Percentiles rank a stretch among this genome's conserved stretches.
These are phyloP conservation scores for Lepidotrigona ventralis DNA, from an alignment of 1,140 invertebrate genomes.

Conservation along the genomic window DNA sequence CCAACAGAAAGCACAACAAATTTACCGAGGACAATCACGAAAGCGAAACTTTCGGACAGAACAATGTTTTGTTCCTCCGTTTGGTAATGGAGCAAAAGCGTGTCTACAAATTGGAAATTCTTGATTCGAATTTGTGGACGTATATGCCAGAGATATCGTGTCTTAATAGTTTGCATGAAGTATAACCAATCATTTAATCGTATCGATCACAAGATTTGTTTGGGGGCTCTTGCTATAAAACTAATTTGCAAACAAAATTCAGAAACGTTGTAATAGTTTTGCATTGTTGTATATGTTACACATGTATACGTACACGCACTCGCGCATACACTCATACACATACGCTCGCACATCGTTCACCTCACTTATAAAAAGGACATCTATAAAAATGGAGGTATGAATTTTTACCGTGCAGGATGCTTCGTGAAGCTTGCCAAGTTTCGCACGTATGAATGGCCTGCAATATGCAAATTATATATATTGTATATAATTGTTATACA, in stretches of 20 bases:
- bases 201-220: background rate
- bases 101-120: constrained; percentile 17
- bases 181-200: background rate
- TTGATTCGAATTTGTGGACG: background rate
- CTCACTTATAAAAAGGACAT: constrained; percentile 13
- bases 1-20: constrained; percentile 34
- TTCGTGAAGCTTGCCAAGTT: constrained; percentile 97
- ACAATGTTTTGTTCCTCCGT: constrained; percentile 38
- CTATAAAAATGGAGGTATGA: constrained; percentile 5
- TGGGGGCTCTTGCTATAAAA: background rate
- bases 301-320: too few relatives aligned
- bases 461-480: constrained; percentile 62
- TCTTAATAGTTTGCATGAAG: background rate
- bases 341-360: background rate
- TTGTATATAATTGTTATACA: background rate
- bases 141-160: background rate
- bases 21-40: constrained; percentile 48
- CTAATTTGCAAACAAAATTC: background rate
- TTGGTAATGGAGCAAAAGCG: background rate
- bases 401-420: constrained; percentile 95
- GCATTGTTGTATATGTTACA: background rate
- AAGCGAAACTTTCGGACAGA: constrained; percentile 44
- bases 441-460: constrained; percentile 93
- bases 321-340: background rate
- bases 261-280: background rate